A percentile compares a stretch with the other conserved stretches of the same genome.
These are phyloP conservation scores for Gadopsis marmoratus DNA, from an alignment of 2,797 vertebrate genomes.

Conservation along the genomic window DNA sequence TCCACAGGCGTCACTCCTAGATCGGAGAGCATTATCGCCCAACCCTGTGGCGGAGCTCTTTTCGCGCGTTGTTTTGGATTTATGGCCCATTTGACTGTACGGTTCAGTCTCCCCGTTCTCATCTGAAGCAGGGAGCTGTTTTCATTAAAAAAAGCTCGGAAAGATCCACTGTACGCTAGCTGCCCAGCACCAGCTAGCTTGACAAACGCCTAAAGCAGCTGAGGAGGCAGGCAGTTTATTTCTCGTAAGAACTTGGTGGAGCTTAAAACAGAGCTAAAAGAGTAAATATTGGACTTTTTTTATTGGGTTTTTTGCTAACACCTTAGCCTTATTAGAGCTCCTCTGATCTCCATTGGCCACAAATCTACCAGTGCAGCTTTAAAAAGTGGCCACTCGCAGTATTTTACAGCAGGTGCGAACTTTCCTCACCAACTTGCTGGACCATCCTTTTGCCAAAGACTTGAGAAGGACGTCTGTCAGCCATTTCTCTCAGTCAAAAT, in stretches of 20 bases:
- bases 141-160: not conserved
- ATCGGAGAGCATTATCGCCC: not conserved
- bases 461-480: constrained; percentile 41
- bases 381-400: constrained; percentile 6
- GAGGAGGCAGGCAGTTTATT: not conserved
- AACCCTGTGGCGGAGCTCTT: not conserved
- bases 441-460: constrained; percentile 21
- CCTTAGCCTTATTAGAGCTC: not conserved
- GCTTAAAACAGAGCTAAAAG: not conserved
- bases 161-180: not conserved
- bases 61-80: not conserved
- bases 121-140: not conserved
- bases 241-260: not conserved
- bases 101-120: no score
- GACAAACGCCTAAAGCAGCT: not conserved
- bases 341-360: not conserved
- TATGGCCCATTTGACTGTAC: constrained; percentile 6
- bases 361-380: constrained; percentile 22
- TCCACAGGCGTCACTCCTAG: not conserved
- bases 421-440: constrained; percentile 23
- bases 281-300: no score
- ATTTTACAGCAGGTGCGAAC: constrained; percentile 14
- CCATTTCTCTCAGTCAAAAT: constrained; percentile 49
- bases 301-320: not conserved
- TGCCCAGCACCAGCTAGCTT: not conserved